phyloP scores from a whole-genome alignment of 2,888 invertebrate genomes.

The Ischnura elegans region DNA sequence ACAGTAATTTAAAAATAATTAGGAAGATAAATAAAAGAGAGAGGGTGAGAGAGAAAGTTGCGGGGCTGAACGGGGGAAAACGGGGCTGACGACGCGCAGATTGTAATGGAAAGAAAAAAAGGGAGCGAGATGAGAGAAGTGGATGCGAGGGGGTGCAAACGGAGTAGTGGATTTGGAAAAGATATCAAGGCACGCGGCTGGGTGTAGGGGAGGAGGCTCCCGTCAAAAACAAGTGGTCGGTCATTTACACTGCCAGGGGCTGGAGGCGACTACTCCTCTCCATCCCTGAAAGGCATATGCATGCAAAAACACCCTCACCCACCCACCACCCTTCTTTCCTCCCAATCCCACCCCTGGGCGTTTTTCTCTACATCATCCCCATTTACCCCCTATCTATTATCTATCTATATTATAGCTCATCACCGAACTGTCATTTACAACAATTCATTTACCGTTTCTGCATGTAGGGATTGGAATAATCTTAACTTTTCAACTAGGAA shows the following conservation, averaged over 20 bases:
- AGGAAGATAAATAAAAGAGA: no score
- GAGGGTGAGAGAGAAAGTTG: no score
- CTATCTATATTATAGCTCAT: no score
- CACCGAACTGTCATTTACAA: no score
- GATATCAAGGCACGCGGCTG: constrained; percentile 24
- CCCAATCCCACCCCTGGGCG: constrained; percentile 39
- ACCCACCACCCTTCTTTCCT: background rate
- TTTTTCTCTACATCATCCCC: constrained; percentile 36
- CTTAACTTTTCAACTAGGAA: no score
- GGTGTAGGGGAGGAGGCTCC: background rate
- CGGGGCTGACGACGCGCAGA: background rate
- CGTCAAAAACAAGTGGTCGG: constrained; percentile 61
- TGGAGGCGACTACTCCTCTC: constrained; percentile 12
- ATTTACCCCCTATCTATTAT: no score
- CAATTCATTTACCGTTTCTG: no score
- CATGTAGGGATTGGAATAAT: no score
- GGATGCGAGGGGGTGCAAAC: background rate
- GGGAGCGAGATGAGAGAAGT: background rate
- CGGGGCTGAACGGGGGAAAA: no score
- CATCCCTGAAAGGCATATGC: constrained; percentile 36
- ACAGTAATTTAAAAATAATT: no score
- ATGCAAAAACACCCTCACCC: constrained; percentile 47
- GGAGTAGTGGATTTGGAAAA: background rate
- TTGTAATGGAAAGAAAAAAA: background rate
- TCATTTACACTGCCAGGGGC: constrained; percentile 57